Conservation (phyloP, 2,113 vertebrate species). For the Thinocorus orbignyianus region DNA sequence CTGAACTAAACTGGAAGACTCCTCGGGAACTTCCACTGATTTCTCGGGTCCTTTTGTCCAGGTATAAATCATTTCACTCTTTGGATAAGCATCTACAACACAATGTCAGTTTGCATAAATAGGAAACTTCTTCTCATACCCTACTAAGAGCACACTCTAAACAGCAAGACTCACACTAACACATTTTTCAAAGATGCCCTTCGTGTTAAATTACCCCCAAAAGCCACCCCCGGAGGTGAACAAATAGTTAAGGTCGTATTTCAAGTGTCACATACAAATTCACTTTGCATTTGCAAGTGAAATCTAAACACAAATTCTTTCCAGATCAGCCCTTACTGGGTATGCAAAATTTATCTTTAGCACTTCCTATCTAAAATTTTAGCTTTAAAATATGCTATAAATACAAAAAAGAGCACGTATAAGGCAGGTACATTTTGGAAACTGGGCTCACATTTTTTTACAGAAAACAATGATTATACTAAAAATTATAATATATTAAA, state of each 20-base stretch:
- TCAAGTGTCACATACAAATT: background rate
- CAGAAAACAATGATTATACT: background rate
- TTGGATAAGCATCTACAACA: constrained; percentile 94
- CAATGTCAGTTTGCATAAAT: constrained; percentile 37
- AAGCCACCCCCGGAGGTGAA: background rate
- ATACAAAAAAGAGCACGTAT: background rate
- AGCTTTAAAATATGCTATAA: background rate
- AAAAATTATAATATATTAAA: background rate
- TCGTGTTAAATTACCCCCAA: background rate
- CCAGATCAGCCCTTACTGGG: background rate
- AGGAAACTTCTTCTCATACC: background rate
- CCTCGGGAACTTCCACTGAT: constrained; percentile 95
- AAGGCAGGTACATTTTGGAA: background rate
- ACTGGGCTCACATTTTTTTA: background rate
- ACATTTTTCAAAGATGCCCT: background rate
- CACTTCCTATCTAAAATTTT: background rate
- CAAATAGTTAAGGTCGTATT: background rate
- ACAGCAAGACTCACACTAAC: background rate
- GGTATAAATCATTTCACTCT: constrained; percentile 97
- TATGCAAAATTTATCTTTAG: background rate
- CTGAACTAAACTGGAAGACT: constrained; percentile 97
- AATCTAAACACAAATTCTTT: background rate
- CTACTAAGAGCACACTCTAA: background rate
- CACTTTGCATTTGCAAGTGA: background rate
- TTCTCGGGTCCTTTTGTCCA: constrained; percentile 97